These are phyloP conservation scores for Thunnus albacares DNA, from an alignment of 2,797 vertebrate genomes.

Conservation along the genomic window DNA sequence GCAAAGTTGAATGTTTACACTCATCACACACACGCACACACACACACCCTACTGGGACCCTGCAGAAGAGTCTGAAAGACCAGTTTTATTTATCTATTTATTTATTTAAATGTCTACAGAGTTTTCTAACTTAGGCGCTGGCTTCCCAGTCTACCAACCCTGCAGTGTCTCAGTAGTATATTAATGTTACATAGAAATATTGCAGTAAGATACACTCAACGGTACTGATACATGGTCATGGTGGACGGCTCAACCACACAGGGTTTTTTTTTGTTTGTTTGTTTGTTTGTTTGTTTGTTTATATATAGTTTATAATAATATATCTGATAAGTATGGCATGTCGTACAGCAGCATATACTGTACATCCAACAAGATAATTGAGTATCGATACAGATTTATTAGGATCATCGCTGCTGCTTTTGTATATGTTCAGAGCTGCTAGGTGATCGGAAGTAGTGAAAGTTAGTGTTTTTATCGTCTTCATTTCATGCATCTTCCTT, in stretches of 20 bases:
- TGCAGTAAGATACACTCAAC: constrained; percentile 23
- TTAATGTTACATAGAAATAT: constrained; percentile 27
- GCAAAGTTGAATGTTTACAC: constrained; percentile 70
- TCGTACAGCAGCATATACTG: constrained; percentile 15
- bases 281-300: background rate
- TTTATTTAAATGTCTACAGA: constrained; percentile 85
- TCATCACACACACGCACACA: background rate
- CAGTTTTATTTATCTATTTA: constrained; percentile 90
- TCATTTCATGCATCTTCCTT: background rate
- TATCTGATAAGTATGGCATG: background rate
- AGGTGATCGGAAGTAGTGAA: constrained; percentile 4
- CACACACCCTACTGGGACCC: constrained; percentile 47
- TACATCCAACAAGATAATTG: background rate
- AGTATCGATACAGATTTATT: constrained; percentile 7
- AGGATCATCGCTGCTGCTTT: constrained; percentile 53
- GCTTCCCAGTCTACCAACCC: constrained; percentile 49
- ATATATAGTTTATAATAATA: background rate
- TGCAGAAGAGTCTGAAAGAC: constrained; percentile 59
- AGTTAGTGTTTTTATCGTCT: constrained; percentile 5
- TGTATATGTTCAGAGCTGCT: constrained; percentile 48
- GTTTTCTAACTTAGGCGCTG: constrained; percentile 48
- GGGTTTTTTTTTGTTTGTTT: background rate
- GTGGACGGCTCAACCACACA: constrained; percentile 7
- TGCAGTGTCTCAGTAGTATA: constrained; percentile 51
- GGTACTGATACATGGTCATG: constrained; percentile 42